A percentile compares a stretch with the other conserved stretches of the same genome.
Conservation (phyloP, 2,113 vertebrate species). For the Polypterus bichir region DNA sequence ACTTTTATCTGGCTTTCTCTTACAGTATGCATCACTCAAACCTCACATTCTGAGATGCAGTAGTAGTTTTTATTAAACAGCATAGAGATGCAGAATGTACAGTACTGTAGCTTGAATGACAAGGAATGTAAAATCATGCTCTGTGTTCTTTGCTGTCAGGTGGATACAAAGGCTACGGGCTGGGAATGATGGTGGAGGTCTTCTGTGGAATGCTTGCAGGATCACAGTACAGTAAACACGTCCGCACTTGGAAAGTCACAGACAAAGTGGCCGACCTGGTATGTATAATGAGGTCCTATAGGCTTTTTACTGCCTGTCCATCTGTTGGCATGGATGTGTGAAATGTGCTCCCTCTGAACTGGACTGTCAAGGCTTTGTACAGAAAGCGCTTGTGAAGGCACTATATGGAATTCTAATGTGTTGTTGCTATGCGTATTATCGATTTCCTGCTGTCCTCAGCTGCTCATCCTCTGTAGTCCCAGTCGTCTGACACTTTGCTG, state of each 20-base stretch:
- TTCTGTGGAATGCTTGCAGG: constrained; percentile 55
- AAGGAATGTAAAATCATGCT: too few species aligned
- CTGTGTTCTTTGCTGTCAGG: constrained; percentile 26
- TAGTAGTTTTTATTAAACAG: too few species aligned
- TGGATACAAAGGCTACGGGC: constrained; percentile 54
- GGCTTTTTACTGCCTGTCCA: neutral
- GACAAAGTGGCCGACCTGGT: constrained; percentile 49
- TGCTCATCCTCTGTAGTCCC: too few species aligned
- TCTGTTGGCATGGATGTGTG: neutral
- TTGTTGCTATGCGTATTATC: too few species aligned
- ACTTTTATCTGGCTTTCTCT: too few species aligned
- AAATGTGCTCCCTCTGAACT: neutral
- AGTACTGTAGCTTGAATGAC: too few species aligned
- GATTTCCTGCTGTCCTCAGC: too few species aligned
- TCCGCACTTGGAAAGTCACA: constrained; percentile 52
- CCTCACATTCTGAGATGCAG: too few species aligned
- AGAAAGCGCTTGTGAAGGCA: neutral
- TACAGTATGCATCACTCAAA: too few species aligned
- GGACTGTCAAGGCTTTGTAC: neutral
- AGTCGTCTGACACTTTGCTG: too few species aligned
- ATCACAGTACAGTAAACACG: constrained; percentile 40
- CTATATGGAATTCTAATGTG: too few species aligned
- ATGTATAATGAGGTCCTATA: constrained; percentile 12
- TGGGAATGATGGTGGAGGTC: constrained; percentile 57
- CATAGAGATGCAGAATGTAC: too few species aligned